A percentile compares a stretch with the other conserved stretches of the same genome.
Evolutionary conservation across 1,140 invertebrate genomes (phyloP).

Genomic region (Drosophila mojavensis): DNA sequence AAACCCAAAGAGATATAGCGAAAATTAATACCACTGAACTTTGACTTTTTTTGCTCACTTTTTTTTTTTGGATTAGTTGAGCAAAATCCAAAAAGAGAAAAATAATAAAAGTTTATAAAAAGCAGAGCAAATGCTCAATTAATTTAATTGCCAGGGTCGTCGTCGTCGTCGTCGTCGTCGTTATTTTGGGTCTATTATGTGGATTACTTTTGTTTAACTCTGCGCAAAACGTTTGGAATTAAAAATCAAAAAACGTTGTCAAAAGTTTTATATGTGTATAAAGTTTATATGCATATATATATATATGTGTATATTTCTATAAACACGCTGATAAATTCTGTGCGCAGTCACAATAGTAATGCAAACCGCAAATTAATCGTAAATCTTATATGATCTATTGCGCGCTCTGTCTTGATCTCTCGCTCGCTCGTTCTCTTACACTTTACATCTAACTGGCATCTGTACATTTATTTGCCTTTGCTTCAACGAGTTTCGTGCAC

Average conservation of each 20-base stretch:
- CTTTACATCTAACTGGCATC: not conserved
- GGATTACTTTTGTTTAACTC: constrained; percentile 9
- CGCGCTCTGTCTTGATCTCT: not conserved
- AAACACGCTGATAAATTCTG: constrained; percentile 6
- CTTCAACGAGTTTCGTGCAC: constrained; percentile 22
- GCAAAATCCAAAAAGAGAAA: constrained; percentile 13
- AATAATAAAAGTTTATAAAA: constrained; percentile 14
- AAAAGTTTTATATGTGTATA: not conserved
- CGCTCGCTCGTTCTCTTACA: not conserved
- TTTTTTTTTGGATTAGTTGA: constrained; percentile 14
- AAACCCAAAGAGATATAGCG: constrained; percentile 11
- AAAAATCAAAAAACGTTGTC: constrained; percentile 9
- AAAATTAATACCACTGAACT: constrained; percentile 58
- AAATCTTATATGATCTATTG: constrained; percentile 16
- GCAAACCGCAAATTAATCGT: constrained; percentile 33
- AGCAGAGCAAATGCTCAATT: constrained; percentile 52
- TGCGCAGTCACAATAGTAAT: constrained; percentile 9
- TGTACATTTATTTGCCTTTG: constrained; percentile 4
- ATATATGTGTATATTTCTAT: not conserved
- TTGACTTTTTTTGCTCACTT: constrained; percentile 41
- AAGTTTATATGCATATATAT: not conserved
- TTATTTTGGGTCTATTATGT: constrained; percentile 9
- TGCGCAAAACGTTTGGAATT: constrained; percentile 2
- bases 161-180: not conserved
- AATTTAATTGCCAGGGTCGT: constrained; percentile 19